These are phyloP conservation scores for Melanchra persicariae DNA, from an alignment of 2,888 invertebrate genomes.

Conservation along the genomic window DNA sequence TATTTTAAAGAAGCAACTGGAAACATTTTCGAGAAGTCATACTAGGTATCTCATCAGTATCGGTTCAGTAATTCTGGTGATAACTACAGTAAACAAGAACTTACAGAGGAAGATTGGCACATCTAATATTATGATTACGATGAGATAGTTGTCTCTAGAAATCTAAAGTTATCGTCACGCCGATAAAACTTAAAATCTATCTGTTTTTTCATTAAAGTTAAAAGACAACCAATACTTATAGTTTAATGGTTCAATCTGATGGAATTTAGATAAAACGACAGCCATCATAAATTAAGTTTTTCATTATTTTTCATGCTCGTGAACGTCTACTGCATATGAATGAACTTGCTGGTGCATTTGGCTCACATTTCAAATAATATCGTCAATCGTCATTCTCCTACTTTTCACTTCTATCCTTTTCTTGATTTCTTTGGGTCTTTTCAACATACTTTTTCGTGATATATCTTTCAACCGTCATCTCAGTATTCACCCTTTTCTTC, in stretches of 20 bases:
- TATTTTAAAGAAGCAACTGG: not conserved
- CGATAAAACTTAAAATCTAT: not conserved
- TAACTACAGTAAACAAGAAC: conserved; percentile 3
- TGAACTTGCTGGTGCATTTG: not conserved
- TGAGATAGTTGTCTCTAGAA: conserved; percentile 2
- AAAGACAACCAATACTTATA: not conserved
- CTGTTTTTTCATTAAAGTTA: conserved; percentile 11
- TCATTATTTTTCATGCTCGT: not conserved
- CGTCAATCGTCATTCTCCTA: not conserved
- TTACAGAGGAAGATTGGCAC: conserved; percentile 32
- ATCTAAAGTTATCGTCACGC: not conserved
- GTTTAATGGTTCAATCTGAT: conserved; percentile 8
- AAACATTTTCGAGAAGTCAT: not conserved
- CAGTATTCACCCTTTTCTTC: not conserved
- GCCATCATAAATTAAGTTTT: not conserved
- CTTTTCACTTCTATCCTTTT: not conserved
- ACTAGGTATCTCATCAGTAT: not conserved
- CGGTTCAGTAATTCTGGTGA: conserved; percentile 16
- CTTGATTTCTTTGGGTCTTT: not conserved
- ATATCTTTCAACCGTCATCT: not conserved
- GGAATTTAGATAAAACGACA: not conserved
- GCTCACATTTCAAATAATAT: not conserved
- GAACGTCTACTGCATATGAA: not conserved
- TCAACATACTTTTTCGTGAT: not conserved
- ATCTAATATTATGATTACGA: conserved; percentile 7